Conservation (phyloP, 1,140 invertebrate genomes). For the Tetramorium simillimum region DNA sequence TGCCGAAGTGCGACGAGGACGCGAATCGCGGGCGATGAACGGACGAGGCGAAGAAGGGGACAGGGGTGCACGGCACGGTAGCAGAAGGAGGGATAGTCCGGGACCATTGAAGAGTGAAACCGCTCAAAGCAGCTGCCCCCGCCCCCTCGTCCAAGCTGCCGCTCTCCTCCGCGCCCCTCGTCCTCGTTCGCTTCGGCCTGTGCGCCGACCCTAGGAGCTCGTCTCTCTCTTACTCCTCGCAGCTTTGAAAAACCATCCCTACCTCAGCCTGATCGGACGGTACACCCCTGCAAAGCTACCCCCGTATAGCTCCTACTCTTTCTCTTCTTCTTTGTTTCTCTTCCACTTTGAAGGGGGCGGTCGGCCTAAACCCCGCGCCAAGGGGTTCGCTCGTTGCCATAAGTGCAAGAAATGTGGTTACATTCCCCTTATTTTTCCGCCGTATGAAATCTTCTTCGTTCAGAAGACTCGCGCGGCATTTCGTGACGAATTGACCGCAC, state of each 20-base stretch:
- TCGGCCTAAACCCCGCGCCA: constrained; percentile 57
- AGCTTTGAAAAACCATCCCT: constrained; percentile 74
- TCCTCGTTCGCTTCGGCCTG: constrained; percentile 69
- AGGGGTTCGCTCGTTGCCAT: constrained; percentile 53
- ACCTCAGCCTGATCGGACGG: constrained; percentile 62
- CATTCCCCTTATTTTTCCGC: constrained; percentile 38
- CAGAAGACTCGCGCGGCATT: background rate
- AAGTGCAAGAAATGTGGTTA: constrained; percentile 68
- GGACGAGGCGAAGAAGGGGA: constrained; percentile 71
- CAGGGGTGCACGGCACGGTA: constrained; percentile 65
- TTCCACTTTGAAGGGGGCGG: constrained; percentile 60
- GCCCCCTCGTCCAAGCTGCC: constrained; percentile 68
- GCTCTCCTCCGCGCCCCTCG: constrained; percentile 62
- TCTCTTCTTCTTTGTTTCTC: constrained; percentile 52
- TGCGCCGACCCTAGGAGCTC: constrained; percentile 72
- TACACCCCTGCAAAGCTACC: constrained; percentile 63
- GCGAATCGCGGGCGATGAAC: constrained; percentile 75
- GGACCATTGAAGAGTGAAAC: constrained; percentile 84
- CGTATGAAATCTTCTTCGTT: constrained; percentile 37
- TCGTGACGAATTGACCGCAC: background rate
- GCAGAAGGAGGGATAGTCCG: constrained; percentile 76
- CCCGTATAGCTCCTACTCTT: constrained; percentile 32
- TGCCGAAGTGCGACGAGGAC: constrained; percentile 77
- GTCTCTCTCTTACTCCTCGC: constrained; percentile 72
- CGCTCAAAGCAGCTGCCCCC: constrained; percentile 84